These are phyloP conservation scores for Cantharis rufa DNA, from an alignment of 2,888 invertebrate genomes.

Conservation along the genomic window DNA sequence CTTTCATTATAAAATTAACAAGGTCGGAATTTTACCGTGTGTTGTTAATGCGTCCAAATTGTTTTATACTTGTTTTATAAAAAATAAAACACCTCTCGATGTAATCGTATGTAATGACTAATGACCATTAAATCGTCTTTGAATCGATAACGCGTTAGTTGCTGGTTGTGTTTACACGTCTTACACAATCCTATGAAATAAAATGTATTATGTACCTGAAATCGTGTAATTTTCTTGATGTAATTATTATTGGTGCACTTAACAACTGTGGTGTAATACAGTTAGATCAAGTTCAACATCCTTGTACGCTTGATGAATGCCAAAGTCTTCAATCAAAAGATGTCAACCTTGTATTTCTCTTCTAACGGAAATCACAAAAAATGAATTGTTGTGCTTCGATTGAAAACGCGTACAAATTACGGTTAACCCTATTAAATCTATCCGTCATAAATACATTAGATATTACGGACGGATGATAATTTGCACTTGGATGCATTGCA, in stretches of 20 bases:
- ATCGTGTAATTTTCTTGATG: slow-evolving; percentile 15
- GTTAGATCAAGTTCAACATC: slow-evolving; percentile 27
- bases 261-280: slow-evolving; percentile 16
- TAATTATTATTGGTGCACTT: slow-evolving; percentile 13
- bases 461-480: not conserved
- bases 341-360: slow-evolving; percentile 7
- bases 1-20: not conserved
- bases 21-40: not conserved
- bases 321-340: slow-evolving; percentile 17
- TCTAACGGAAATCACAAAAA: slow-evolving; percentile 10
- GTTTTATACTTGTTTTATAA: not conserved
- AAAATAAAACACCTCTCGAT: not conserved
- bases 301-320: slow-evolving; percentile 17
- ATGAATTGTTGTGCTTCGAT: not conserved
- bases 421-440: not conserved
- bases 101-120: not conserved
- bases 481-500: not conserved
- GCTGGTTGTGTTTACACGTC: not conserved
- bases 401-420: not conserved
- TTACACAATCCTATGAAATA: not conserved
- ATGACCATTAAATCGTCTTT: not conserved
- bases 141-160: not conserved
- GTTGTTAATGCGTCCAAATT: not conserved
- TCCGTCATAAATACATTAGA: not conserved
- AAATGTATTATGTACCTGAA: not conserved